These are phyloP conservation scores for Cyphomyrus plagiostoma DNA, from an alignment of 2,113 vertebrate genomes.

Conservation along the genomic window DNA sequence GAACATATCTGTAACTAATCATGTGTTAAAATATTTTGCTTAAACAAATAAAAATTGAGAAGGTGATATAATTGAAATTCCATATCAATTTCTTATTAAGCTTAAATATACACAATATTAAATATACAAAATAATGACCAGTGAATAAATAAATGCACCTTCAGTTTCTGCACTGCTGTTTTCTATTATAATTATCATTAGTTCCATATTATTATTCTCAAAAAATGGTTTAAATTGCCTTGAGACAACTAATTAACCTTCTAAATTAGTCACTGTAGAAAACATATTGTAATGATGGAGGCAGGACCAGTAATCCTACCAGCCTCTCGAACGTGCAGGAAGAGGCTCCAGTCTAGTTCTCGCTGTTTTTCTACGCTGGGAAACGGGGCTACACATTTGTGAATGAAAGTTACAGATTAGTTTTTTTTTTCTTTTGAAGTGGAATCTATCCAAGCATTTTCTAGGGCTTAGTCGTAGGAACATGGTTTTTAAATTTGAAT, in stretches of 20 bases:
- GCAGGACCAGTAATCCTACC: constrained; percentile 15
- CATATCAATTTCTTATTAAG: not conserved
- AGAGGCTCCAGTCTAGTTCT: not conserved
- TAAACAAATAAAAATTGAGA: not conserved
- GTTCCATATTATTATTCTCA: constrained; percentile 55
- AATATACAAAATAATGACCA: constrained; percentile 16
- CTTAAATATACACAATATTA: not conserved
- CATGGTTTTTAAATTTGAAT: not conserved
- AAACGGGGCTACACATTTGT: not conserved
- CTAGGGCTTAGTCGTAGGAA: not conserved
- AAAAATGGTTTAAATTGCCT: constrained; percentile 43
- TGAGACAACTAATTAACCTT: constrained; percentile 36
- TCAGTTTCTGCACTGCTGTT: constrained; percentile 38
- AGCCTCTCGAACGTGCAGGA: not conserved
- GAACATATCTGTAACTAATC: not conserved
- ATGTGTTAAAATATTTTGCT: constrained; percentile 1
- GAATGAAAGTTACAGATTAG: not conserved
- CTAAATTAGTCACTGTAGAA: constrained; percentile 43
- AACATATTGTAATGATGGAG: constrained; percentile 19
- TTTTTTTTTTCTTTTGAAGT: not conserved
- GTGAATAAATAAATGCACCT: constrained; percentile 28
- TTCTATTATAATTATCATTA: constrained; percentile 55
- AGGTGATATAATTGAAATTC: constrained; percentile 6
- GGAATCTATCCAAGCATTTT: not conserved
- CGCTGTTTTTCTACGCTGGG: not conserved